Percentiles rank a stretch among this genome's conserved stretches.
These are phyloP conservation scores for Euplagia quadripunctaria DNA, from an alignment of 2,888 invertebrate species.

Conservation along the genomic window DNA sequence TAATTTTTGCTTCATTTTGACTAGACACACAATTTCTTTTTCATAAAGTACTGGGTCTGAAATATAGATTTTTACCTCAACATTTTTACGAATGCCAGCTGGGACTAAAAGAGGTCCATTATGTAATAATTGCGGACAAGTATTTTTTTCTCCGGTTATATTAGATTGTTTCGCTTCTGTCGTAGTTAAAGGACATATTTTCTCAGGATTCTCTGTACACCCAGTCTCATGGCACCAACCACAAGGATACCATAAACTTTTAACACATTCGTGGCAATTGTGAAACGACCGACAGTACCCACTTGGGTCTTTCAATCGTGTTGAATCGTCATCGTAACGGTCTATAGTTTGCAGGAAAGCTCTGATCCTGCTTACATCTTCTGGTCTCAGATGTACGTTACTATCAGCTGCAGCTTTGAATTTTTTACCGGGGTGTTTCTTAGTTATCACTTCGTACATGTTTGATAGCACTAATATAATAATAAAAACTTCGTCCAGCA, in stretches of 20 bases:
- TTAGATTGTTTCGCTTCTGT: slow-evolving; percentile 29
- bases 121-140: slow-evolving; percentile 59
- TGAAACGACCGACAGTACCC: slow-evolving; percentile 55
- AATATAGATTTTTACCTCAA: slow-evolving; percentile 57
- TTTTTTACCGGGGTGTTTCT: not conserved
- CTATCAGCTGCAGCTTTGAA: not conserved
- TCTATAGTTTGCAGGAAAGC: slow-evolving; percentile 21
- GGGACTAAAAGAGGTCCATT: slow-evolving; percentile 56
- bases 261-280: slow-evolving; percentile 60
- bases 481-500: slow-evolving; percentile 20
- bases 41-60: slow-evolving; percentile 59
- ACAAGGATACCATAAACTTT: slow-evolving; percentile 54
- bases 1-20: slow-evolving; percentile 48
- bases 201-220: slow-evolving; percentile 54
- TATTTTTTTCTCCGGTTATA: slow-evolving; percentile 17
- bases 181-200: slow-evolving; percentile 46
- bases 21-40: slow-evolving; percentile 59
- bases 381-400: slow-evolving; percentile 15
- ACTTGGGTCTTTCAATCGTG: slow-evolving; percentile 21
- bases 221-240: slow-evolving; percentile 68
- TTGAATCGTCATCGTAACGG: not conserved
- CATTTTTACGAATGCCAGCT: slow-evolving; percentile 48
- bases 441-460: slow-evolving; percentile 1
- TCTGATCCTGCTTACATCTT: slow-evolving; percentile 30
- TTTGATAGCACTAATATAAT: slow-evolving; percentile 25